phyloP scores from a whole-genome alignment of 2,113 vertebrate genomes.

The Tragelaphus scriptus region DNA sequence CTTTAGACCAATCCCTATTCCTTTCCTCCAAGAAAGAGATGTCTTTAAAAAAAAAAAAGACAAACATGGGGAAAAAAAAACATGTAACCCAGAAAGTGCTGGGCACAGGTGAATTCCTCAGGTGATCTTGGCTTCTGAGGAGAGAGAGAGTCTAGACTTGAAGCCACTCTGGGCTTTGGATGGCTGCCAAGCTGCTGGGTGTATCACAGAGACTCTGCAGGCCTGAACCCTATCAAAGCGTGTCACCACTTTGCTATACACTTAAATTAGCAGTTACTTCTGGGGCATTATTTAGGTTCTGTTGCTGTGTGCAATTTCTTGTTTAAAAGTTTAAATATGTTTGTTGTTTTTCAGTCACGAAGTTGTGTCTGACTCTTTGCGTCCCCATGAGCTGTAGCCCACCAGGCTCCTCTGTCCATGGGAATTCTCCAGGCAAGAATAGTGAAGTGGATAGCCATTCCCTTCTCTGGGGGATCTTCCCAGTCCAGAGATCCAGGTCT shows the following conservation, averaged over 20 bases:
- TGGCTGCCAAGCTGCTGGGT: constrained; percentile 4
- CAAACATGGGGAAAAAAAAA: background rate
- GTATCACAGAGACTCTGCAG: background rate
- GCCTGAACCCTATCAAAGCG: constrained; percentile 10
- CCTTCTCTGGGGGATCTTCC: background rate
- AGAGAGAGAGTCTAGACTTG: constrained; percentile 12
- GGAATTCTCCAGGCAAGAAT: background rate
- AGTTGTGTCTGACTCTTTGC: background rate
- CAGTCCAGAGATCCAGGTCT: background rate
- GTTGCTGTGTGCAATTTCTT: constrained; percentile 8
- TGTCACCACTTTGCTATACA: constrained; percentile 47
- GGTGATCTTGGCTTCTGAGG: background rate
- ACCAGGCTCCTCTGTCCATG: background rate
- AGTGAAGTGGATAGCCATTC: background rate
- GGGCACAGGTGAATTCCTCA: constrained; percentile 32
- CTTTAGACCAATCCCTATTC: background rate
- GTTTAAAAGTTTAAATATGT: constrained; percentile 32
- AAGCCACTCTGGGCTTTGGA: background rate
- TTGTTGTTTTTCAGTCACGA: background rate
- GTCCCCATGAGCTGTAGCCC: background rate
- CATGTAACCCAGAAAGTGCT: background rate
- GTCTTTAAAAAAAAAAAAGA: too few relatives aligned
- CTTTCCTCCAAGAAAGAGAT: background rate
- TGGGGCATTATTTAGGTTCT: constrained; percentile 29
- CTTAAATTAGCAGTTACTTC: constrained; percentile 60